Conservation (phyloP, 2,888 invertebrate genomes). For the Volucella inanis region DNA sequence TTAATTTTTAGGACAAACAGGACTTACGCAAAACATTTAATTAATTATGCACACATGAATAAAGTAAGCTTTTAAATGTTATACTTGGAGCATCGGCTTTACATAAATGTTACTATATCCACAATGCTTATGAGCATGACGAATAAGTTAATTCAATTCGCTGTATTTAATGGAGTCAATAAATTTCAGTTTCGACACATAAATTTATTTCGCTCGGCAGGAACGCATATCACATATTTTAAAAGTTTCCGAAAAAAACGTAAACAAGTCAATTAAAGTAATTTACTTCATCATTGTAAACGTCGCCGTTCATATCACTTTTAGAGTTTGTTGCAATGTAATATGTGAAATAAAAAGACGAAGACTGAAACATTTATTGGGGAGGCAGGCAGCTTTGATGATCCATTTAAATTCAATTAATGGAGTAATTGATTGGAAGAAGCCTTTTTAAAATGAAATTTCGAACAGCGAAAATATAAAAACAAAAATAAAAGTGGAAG, state of each 20-base stretch:
- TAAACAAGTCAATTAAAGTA: slow-evolving; percentile 70
- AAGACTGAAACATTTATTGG: background rate
- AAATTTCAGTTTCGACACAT: slow-evolving; percentile 30
- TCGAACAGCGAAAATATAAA: slow-evolving; percentile 14
- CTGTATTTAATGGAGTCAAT: slow-evolving; percentile 30
- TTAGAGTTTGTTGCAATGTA: background rate
- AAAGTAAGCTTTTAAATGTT: too few relatives aligned
- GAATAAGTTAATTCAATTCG: slow-evolving; percentile 37
- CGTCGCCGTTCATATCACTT: background rate
- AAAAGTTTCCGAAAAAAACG: slow-evolving; percentile 49
- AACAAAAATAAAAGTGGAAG: background rate
- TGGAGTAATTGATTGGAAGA: slow-evolving; percentile 57
- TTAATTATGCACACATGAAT: too few relatives aligned
- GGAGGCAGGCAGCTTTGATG: slow-evolving; percentile 27
- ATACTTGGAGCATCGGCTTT: too few relatives aligned
- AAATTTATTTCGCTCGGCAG: slow-evolving; percentile 1
- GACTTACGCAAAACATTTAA: too few relatives aligned
- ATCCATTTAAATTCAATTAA: slow-evolving; percentile 68
- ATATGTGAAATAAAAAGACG: background rate
- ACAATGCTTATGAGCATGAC: background rate
- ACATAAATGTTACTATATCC: too few relatives aligned
- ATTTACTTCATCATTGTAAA: slow-evolving; percentile 55
- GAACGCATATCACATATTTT: slow-evolving; percentile 33
- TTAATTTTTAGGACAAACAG: too few relatives aligned
- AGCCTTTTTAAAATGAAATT: slow-evolving; percentile 60